Conservation (phyloP, 1,140 invertebrate genomes). For the Telenomus remus region DNA sequence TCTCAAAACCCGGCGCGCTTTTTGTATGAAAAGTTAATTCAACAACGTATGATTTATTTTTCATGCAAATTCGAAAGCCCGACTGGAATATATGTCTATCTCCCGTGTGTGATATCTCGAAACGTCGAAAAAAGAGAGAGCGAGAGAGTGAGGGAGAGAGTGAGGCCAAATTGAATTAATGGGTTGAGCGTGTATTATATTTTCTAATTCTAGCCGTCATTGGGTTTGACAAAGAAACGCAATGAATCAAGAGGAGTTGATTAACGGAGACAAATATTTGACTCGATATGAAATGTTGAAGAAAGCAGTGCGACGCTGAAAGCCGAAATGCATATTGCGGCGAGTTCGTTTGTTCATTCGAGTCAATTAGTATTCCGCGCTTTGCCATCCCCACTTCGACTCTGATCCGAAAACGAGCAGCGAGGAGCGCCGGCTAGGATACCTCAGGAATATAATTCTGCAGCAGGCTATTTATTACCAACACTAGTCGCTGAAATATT, state of each 20-base stretch:
- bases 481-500: conserved; percentile 62
- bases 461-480: conserved; percentile 61
- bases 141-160: background rate
- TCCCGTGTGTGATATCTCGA: no score
- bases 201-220: conserved; percentile 13
- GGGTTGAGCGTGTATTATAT: conserved; percentile 4
- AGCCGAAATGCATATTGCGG: conserved; percentile 52
- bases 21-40: no score
- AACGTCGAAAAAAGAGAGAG: background rate
- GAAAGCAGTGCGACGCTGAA: conserved; percentile 38
- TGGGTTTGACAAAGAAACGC: conserved; percentile 27
- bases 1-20: no score
- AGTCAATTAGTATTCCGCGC: conserved; percentile 62
- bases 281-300: conserved; percentile 52
- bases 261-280: conserved; percentile 46
- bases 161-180: background rate
- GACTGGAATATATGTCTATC: no score
- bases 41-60: no score
- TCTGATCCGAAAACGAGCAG: conserved; percentile 43
- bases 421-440: conserved; percentile 5
- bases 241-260: conserved; percentile 45
- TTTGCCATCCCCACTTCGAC: conserved; percentile 31
- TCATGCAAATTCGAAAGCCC: no score
- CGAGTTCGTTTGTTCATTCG: conserved; percentile 55
- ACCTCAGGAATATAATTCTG: conserved; percentile 64